Base-by-base conservation (phyloP, 2,113 vertebrate species). In the Paraplagusia blochii region DNA sequence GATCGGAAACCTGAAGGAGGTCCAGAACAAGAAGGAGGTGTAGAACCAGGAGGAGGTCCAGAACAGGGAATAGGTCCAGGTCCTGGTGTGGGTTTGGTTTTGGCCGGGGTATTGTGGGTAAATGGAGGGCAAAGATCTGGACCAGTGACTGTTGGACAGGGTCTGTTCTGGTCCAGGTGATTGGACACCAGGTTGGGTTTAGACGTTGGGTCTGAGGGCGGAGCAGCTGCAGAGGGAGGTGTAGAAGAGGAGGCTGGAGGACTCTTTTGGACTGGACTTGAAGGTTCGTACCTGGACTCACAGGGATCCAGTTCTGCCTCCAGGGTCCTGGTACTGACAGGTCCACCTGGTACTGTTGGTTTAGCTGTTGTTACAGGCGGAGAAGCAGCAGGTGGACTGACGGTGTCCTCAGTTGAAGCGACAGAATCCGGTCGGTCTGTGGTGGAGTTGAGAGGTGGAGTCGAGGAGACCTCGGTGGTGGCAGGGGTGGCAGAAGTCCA, bases 381-480 rank as follows among this genome's bases (percentile, higher is more conserved):
- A 40, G 69, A 44, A 33, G 58, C 39, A 47, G 66, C 56, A 57
- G 54, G 13, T 33, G 22, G 22, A 29, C 22, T 29, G 22, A 29
- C 22, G 22, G 22, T 29, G 22, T 29, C 22, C 22, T 4, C 22
- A 6, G n/a, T n/a, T n/a, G n/a, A n/a, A n/a, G n/a, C n/a, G n/a
- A n/a, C n/a, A n/a, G 77, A 66, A 45, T 59, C 55, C 11, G 74
- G 14, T 57, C 79, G 81, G 42, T 50, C 66, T 40, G 73, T 55
- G 8, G 53, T 60, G 46, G 66, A 68, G 45, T 63, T 60, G 35
- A 71, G 53, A 54, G 49, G 48, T 46, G 57, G 52, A 13, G 53
- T 58, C 39, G 39, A 39, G 72, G 52, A 1, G 77, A 54, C 34
- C 60, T 68, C 77, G 45, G 61, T 29, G 35, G 78, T 15, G 16